phyloP scores from a whole-genome alignment of 53 echinoderm and acorn worm genomes.

The Pentamera pediparva region DNA sequence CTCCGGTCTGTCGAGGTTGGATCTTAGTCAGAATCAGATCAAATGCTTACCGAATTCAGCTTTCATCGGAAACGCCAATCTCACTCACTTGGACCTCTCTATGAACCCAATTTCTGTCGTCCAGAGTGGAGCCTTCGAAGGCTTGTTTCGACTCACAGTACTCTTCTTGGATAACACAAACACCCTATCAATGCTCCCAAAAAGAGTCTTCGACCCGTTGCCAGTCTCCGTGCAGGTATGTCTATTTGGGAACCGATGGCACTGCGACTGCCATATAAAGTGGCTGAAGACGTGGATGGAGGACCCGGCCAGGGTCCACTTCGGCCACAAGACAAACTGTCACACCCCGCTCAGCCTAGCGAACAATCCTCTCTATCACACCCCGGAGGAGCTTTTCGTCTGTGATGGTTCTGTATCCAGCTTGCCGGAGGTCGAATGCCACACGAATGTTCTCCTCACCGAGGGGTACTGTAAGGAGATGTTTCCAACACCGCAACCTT shows the following conservation, averaged over 20 bases:
- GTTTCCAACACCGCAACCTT: not conserved
- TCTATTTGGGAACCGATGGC: slow-evolving; percentile 17
- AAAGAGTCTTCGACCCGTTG: not conserved
- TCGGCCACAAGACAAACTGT: slow-evolving; percentile 22
- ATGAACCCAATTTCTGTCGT: slow-evolving; percentile 4
- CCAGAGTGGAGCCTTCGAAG: not conserved
- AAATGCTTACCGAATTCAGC: not conserved
- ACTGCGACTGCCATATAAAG: slow-evolving; percentile 21
- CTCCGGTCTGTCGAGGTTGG: not conserved
- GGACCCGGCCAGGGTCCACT: not conserved
- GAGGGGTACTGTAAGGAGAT: slow-evolving; percentile 2
- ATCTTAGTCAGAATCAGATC: slow-evolving; percentile 23
- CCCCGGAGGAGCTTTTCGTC: not conserved
- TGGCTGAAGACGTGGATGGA: slow-evolving; percentile 20
- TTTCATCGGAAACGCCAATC: not conserved
- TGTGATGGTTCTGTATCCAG: not conserved
- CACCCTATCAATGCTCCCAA: not conserved
- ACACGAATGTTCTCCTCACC: not conserved
- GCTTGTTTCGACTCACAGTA: not conserved
- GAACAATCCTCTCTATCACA: not conserved
- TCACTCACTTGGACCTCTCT: slow-evolving; percentile 1
- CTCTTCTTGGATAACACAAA: slow-evolving; percentile 15
- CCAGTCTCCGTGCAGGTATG: not conserved
- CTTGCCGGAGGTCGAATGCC: not conserved
- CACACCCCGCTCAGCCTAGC: not conserved